A percentile compares a stretch with the other conserved stretches of the same genome.
Conservation (phyloP, 2,797 vertebrate species). For the Diplodus sargus region DNA sequence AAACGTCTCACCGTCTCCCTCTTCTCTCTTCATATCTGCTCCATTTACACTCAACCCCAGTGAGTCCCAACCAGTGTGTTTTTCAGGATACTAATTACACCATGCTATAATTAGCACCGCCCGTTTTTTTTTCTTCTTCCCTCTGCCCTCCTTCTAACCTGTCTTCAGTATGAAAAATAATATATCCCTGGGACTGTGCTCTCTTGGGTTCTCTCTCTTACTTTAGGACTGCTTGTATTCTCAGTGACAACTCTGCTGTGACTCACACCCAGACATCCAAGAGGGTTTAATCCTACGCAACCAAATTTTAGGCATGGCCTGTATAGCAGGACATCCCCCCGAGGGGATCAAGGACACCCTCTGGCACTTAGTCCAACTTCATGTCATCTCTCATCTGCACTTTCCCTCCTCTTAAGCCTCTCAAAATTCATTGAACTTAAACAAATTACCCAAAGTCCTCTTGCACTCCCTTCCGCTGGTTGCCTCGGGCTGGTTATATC, state of each 20-base stretch:
- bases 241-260: slow-evolving; percentile 35
- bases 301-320: slow-evolving; percentile 17
- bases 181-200: background rate
- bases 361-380: slow-evolving; percentile 52
- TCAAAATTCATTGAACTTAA: slow-evolving; percentile 45
- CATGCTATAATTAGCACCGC: background rate
- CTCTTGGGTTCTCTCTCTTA: slow-evolving; percentile 20
- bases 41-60: slow-evolving; percentile 3
- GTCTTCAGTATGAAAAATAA: slow-evolving; percentile 2
- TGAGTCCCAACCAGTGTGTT: background rate
- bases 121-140: too few species aligned
- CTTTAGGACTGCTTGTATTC: slow-evolving; percentile 29
- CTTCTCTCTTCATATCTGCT: slow-evolving; percentile 14
- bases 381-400: slow-evolving; percentile 56
- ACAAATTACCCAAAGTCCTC: slow-evolving; percentile 37
- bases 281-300: slow-evolving; percentile 42
- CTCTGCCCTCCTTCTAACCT: background rate
- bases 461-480: slow-evolving; percentile 13
- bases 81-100: slow-evolving; percentile 9
- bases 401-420: slow-evolving; percentile 21
- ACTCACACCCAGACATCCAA: slow-evolving; percentile 40
- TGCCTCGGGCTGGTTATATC: slow-evolving; percentile 38
- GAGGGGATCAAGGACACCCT: slow-evolving; percentile 43
- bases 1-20: slow-evolving; percentile 24
- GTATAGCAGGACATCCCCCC: slow-evolving; percentile 47